Evolutionary conservation across 2,888 invertebrate species (phyloP).

Genomic region (Caenorhabditis sinica): DNA sequence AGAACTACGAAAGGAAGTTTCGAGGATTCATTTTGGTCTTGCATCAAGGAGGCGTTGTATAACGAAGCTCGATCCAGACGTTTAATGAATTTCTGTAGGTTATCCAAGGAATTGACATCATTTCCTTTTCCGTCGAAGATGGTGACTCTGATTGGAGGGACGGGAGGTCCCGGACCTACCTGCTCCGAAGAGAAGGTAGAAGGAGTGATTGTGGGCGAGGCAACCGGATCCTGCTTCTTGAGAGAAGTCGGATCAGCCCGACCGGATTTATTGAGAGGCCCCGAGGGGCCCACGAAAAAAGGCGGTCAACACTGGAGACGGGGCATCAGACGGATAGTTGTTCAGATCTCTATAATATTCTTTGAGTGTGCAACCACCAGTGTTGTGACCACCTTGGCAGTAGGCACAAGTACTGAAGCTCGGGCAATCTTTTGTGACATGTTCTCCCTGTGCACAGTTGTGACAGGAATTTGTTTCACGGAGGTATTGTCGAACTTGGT

Average conservation of each 20-base stretch:
- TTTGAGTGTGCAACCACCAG: not conserved
- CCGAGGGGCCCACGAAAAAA: constrained; percentile 2
- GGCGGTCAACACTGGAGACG: not conserved
- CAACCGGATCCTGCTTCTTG: not conserved
- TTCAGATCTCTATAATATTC: not conserved
- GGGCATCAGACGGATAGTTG: not conserved
- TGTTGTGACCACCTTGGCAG: not conserved
- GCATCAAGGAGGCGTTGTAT: not conserved
- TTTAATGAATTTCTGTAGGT: too few species aligned
- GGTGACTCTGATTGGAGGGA: too few species aligned
- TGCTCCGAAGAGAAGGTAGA: too few species aligned
- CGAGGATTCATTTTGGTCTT: not conserved
- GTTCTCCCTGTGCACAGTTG: not conserved
- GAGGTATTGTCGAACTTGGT: not conserved
- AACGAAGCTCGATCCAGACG: too few species aligned
- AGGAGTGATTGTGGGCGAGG: not conserved
- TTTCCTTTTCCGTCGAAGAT: too few species aligned
- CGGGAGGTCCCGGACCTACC: too few species aligned
- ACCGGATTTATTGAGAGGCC: not conserved
- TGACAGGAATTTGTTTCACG: not conserved
- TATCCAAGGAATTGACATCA: too few species aligned
- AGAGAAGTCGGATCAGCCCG: not conserved
- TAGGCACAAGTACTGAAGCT: not conserved
- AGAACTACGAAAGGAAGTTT: not conserved
- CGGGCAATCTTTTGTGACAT: not conserved